Evolutionary conservation across 2,113 vertebrate genomes (phyloP).

Genomic region (Phalacrocorax pelagicus): DNA sequence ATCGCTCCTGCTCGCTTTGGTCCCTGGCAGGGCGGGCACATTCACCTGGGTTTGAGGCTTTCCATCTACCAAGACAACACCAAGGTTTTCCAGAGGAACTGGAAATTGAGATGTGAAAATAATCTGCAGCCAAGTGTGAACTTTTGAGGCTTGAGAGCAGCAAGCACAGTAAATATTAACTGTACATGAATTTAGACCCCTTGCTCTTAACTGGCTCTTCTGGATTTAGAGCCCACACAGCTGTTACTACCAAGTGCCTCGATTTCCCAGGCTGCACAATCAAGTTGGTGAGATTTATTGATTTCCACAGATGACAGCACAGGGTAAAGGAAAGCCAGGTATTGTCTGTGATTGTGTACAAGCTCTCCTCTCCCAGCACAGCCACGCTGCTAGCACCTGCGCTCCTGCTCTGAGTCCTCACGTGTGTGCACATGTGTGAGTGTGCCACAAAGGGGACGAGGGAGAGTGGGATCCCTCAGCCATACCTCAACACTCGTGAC

Average conservation of each 20-base stretch:
- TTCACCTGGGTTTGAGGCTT: neutral
- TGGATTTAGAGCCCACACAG: neutral
- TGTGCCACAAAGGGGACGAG: fast-evolving
- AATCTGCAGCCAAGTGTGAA: neutral
- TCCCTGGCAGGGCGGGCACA: neutral
- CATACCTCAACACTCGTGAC: neutral
- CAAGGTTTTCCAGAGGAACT: neutral
- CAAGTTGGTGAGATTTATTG: neutral
- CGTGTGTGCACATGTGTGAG: fast-evolving
- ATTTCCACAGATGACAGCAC: neutral
- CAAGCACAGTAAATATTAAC: neutral
- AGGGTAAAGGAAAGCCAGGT: neutral
- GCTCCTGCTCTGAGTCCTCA: neutral
- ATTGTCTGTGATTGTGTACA: neutral
- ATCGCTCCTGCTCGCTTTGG: neutral
- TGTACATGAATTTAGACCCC: neutral
- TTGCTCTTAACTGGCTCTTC: neutral
- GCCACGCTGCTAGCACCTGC: neutral
- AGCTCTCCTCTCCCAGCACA: neutral
- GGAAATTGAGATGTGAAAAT: neutral
- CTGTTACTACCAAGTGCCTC: fast-evolving
- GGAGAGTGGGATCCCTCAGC: neutral
- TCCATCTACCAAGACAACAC: neutral
- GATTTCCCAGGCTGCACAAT: neutral
- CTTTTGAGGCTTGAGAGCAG: neutral